Percentiles rank a stretch among this genome's conserved stretches.
These are phyloP conservation scores for Sarcophilus harrisii DNA, from an alignment of 2,797 vertebrate species.

Conservation along the genomic window DNA sequence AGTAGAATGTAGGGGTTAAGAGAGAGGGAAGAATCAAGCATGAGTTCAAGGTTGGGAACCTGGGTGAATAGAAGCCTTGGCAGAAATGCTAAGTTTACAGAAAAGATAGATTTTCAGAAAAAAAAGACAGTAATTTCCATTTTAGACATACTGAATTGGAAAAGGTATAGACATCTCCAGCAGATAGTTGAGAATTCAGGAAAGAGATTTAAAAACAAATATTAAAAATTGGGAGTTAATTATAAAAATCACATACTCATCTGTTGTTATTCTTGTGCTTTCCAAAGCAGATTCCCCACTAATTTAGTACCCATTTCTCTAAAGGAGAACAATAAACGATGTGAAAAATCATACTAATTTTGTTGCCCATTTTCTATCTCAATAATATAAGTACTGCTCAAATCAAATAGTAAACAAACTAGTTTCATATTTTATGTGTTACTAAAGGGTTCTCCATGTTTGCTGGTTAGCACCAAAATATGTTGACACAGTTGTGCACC, in stretches of 20 bases:
- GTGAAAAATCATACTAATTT: conserved; percentile 74
- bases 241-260: background rate
- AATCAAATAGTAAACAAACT: conserved; percentile 86
- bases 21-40: background rate
- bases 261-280: too few relatives aligned
- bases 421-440: conserved; percentile 84
- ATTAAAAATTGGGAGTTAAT: background rate
- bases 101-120: background rate
- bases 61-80: background rate
- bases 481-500: conserved; percentile 88
- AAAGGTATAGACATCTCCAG: background rate
- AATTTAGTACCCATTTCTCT: conserved; percentile 37
- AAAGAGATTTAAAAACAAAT: background rate
- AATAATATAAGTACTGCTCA: conserved; percentile 82
- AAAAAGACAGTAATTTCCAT: background rate
- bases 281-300: conserved; percentile 40
- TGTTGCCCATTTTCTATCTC: conserved; percentile 81
- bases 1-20: background rate
- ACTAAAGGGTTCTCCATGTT: conserved; percentile 83
- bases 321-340: conserved; percentile 54
- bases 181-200: background rate
- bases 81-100: background rate
- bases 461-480: conserved; percentile 84
- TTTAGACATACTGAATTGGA: background rate
- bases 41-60: background rate